A percentile compares a stretch with the other conserved stretches of the same genome.
Evolutionary conservation across 1,140 invertebrate genomes (phyloP).

Genomic region (Achatina immaculata): DNA sequence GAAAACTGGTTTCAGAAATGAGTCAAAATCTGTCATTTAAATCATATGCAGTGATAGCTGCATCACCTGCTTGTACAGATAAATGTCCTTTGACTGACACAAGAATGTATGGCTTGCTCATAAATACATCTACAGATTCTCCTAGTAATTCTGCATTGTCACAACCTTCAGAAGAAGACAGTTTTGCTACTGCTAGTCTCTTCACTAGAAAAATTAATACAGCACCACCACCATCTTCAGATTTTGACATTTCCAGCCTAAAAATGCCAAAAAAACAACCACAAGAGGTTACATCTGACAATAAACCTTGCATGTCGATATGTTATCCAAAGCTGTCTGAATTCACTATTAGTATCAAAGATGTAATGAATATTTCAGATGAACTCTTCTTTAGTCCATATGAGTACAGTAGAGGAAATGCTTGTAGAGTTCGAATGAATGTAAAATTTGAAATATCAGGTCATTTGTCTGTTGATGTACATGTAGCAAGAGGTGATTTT

Average conservation of each 20-base stretch:
- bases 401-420: neutral
- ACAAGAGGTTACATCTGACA: no score
- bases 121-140: neutral
- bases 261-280: no score
- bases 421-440: neutral
- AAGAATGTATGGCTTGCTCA: neutral
- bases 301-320: no score
- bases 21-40: neutral
- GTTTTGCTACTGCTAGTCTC: neutral
- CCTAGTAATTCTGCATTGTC: neutral
- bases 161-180: no score
- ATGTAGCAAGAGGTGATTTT: neutral
- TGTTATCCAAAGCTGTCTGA: no score
- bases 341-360: neutral
- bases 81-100: neutral
- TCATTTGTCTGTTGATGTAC: neutral
- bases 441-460: neutral
- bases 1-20: neutral
- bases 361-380: neutral
- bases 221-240: no score
- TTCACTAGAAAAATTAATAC: no score
- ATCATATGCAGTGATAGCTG: neutral
- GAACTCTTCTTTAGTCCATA: neutral
- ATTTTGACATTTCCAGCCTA: no score
- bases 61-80: neutral